Conservation (phyloP, 2,797 vertebrate genomes). For the Momotus momota region DNA sequence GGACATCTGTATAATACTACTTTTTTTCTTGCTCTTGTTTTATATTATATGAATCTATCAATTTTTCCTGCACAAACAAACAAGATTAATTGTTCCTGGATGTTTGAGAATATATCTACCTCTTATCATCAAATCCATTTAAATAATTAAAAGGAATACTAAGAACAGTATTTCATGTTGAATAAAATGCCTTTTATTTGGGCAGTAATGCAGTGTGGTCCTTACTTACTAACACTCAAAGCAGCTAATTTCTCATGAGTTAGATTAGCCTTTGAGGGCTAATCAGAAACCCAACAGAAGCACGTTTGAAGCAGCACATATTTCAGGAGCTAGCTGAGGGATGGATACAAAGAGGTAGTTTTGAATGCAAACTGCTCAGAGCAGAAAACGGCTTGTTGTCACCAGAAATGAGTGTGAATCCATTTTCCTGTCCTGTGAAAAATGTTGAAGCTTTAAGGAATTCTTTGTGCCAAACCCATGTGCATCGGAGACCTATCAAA, state of each 20-base stretch:
- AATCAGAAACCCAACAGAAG: background rate
- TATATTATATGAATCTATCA: slow-evolving; percentile 14
- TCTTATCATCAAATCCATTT: slow-evolving; percentile 14
- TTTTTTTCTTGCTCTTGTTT: slow-evolving; percentile 21
- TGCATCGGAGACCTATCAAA: background rate
- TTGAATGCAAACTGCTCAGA: background rate
- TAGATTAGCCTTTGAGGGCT: background rate
- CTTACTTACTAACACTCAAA: background rate
- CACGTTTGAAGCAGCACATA: background rate
- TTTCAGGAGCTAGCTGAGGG: slow-evolving; percentile 5
- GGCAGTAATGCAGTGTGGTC: background rate
- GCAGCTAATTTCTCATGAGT: slow-evolving; percentile 1
- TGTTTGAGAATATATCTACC: slow-evolving; percentile 11
- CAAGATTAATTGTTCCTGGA: slow-evolving; percentile 34
- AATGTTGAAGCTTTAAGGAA: background rate
- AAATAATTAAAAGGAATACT: slow-evolving; percentile 39
- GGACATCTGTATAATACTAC: slow-evolving; percentile 8
- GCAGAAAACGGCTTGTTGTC: background rate
- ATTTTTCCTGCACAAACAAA: slow-evolving; percentile 17
- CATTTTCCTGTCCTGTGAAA: background rate
- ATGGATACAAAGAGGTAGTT: background rate
- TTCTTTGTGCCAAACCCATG: background rate
- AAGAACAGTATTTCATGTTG: background rate
- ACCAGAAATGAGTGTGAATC: background rate
- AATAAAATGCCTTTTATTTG: background rate